These are phyloP conservation scores for Nothobranchius kuhntae DNA, from an alignment of 2,113 vertebrate species.

Conservation along the genomic window DNA sequence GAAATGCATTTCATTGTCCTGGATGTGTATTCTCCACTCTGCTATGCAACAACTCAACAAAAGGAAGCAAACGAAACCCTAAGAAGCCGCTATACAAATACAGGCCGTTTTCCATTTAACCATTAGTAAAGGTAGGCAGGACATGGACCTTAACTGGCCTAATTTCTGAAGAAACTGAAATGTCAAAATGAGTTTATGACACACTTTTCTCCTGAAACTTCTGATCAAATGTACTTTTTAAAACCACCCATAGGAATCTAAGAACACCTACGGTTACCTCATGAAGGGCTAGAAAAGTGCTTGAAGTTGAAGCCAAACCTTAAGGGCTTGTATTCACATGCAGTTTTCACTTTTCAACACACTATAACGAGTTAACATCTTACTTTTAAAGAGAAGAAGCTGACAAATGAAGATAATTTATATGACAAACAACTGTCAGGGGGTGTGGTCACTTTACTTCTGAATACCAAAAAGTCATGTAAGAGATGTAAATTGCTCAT, in stretches of 20 bases:
- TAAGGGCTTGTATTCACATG: constrained; percentile 14
- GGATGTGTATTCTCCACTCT: background rate
- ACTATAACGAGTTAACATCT: background rate
- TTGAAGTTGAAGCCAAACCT: constrained; percentile 37
- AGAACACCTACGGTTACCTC: constrained; percentile 7
- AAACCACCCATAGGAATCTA: background rate
- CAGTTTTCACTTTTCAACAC: constrained; percentile 13
- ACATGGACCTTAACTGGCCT: background rate
- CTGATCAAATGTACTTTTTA: background rate
- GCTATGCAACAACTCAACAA: background rate
- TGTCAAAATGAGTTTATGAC: background rate
- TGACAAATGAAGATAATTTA: constrained; percentile 1
- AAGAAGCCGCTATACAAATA: too few species aligned
- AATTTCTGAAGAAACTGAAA: constrained; percentile 1
- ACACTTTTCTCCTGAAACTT: background rate
- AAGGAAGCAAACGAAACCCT: background rate
- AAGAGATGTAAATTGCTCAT: constrained; percentile 1
- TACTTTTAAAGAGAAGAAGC: background rate
- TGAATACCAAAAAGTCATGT: background rate
- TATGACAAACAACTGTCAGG: constrained; percentile 2
- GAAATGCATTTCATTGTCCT: background rate
- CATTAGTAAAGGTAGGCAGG: background rate
- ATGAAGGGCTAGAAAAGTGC: background rate
- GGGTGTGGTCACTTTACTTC: constrained; percentile 1
- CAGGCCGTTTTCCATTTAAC: too few species aligned